These are phyloP conservation scores for Tenthredo amoena DNA, from an alignment of 2,888 invertebrate species.

Conservation along the genomic window DNA sequence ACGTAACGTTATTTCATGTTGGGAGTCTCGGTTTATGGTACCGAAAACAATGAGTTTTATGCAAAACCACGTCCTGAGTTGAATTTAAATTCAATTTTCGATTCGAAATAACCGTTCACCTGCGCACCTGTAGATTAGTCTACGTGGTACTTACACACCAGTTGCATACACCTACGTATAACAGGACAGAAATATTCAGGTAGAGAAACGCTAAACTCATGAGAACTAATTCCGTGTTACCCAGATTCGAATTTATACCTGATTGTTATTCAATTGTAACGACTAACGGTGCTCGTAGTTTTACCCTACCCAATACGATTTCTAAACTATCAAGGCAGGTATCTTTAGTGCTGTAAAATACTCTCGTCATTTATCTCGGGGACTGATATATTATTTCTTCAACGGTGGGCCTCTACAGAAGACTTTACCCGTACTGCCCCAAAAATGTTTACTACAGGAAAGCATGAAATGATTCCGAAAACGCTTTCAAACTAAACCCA, in stretches of 20 bases:
- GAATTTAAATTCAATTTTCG: slow-evolving; percentile 28
- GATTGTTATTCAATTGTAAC: slow-evolving; percentile 68
- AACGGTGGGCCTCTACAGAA: not conserved
- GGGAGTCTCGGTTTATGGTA: not conserved
- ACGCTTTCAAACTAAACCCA: not conserved
- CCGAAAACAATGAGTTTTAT: slow-evolving; percentile 23
- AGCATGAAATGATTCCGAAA: not conserved
- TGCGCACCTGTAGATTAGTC: slow-evolving; percentile 13
- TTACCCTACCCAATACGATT: slow-evolving; percentile 24
- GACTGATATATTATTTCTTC: not conserved
- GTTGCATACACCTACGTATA: not conserved
- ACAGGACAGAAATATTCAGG: not conserved
- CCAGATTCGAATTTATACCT: slow-evolving; percentile 62
- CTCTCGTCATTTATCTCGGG: not conserved
- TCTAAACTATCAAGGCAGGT: not conserved
- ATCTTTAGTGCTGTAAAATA: slow-evolving; percentile 11
- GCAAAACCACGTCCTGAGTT: slow-evolving; percentile 1
- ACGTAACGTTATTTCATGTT: slow-evolving; percentile 38
- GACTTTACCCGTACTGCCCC: not conserved
- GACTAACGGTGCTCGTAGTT: slow-evolving; percentile 31
- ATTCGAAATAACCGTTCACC: slow-evolving; percentile 22
- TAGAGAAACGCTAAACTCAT: not conserved
- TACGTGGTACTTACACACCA: not conserved
- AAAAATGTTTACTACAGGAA: not conserved
- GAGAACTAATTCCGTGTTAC: slow-evolving; percentile 42